Conservation (phyloP, 2,888 invertebrate genomes). For the Synanthedon formicaeformis region DNA sequence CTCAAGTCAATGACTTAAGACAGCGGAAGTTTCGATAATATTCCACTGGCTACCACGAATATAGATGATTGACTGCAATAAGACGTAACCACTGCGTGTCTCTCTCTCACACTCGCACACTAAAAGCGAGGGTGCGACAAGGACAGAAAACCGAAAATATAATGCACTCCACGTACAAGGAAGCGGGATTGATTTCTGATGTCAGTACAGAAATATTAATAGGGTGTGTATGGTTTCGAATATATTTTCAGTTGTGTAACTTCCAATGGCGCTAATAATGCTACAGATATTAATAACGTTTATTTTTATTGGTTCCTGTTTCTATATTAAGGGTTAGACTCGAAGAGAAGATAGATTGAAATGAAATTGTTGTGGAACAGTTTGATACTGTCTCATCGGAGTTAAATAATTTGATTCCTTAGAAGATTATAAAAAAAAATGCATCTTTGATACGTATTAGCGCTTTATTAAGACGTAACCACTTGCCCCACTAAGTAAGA, state of each 20-base stretch:
- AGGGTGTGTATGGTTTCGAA: conserved; percentile 11
- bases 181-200: conserved; percentile 59
- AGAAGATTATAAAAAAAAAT: too few species aligned
- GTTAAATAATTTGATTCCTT: too few species aligned
- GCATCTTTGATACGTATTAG: too few species aligned
- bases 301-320: too few species aligned
- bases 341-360: too few species aligned
- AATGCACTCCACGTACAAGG: conserved; percentile 63
- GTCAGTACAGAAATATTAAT: conserved; percentile 59
- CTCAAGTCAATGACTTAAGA: conserved; percentile 51
- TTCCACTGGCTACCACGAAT: conserved; percentile 64
- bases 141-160: conserved; percentile 29
- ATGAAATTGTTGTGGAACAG: too few species aligned
- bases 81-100: conserved; percentile 24
- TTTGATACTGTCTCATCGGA: too few species aligned
- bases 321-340: too few species aligned
- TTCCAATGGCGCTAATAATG: too few species aligned
- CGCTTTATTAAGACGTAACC: too few species aligned
- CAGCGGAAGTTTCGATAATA: conserved; percentile 62
- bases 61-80: conserved; percentile 64
- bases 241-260: neutral
- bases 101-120: conserved; percentile 23
- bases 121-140: conserved; percentile 16
- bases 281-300: too few species aligned
- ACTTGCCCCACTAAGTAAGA: too few species aligned